These are phyloP conservation scores for Rhinella marina DNA, from an alignment of 2,797 vertebrate genomes.

Conservation along the genomic window DNA sequence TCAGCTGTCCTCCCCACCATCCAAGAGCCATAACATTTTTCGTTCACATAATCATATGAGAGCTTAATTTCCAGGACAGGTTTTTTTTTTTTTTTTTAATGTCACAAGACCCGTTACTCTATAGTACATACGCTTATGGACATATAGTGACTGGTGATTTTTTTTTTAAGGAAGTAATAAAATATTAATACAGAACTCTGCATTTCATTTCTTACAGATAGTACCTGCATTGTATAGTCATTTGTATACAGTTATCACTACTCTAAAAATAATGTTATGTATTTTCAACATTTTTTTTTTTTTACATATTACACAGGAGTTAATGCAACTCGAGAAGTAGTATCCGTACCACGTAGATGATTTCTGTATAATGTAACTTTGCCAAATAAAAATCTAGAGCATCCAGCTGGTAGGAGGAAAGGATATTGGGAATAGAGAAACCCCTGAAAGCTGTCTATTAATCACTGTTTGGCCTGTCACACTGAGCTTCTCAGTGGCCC, in stretches of 20 bases:
- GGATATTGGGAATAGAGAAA: constrained; percentile 46
- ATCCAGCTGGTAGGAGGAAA: constrained; percentile 34
- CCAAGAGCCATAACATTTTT: too few relatives aligned
- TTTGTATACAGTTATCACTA: neutral
- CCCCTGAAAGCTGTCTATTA: constrained; percentile 58
- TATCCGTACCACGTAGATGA: neutral
- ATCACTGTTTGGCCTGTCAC: constrained; percentile 60
- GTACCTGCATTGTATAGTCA: too few relatives aligned
- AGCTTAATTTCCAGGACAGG: too few relatives aligned
- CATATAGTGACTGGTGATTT: neutral
- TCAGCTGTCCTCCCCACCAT: too few relatives aligned
- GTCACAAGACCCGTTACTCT: too few relatives aligned
- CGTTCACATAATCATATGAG: too few relatives aligned
- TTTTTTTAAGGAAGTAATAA: neutral
- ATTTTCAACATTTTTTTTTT: neutral
- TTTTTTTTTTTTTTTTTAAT: too few relatives aligned
- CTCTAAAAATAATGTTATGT: neutral
- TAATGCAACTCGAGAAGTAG: neutral
- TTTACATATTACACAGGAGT: neutral
- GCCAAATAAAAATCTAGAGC: constrained; percentile 36
- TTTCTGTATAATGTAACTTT: constrained; percentile 38
- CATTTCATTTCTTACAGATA: neutral
- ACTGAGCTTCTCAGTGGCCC: constrained; percentile 44
- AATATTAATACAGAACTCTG: neutral
- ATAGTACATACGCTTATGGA: neutral